Evolutionary conservation across 2,797 vertebrate genomes (phyloP).

Genomic region (Eulemur albifrons): DNA sequence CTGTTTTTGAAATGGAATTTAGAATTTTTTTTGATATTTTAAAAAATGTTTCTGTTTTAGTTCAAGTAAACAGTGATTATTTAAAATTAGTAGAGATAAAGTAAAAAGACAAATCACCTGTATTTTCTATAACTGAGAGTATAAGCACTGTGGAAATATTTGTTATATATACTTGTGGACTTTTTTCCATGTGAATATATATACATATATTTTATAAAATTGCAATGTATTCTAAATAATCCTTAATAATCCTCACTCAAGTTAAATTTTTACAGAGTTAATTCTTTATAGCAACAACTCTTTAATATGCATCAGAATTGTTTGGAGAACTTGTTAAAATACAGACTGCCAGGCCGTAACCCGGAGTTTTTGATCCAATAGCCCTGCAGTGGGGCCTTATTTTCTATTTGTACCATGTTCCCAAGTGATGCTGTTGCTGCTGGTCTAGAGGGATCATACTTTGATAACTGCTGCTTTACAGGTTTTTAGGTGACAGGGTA

Average conservation of each 20-base stretch:
- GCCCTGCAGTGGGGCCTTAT: neutral
- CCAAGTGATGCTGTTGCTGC: neutral
- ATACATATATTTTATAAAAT: neutral
- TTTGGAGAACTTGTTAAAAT: slow-evolving; percentile 11
- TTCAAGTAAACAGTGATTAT: neutral
- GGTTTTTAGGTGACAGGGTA: neutral
- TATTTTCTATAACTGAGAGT: neutral
- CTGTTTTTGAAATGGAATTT: slow-evolving; percentile 1
- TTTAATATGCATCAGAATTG: neutral
- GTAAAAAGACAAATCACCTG: neutral
- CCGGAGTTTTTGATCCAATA: neutral
- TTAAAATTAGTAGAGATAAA: slow-evolving; percentile 40
- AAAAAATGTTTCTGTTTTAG: slow-evolving; percentile 13
- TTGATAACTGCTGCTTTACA: neutral
- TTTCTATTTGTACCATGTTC: slow-evolving; percentile 25
- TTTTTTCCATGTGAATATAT: neutral
- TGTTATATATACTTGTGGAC: neutral
- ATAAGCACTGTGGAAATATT: neutral
- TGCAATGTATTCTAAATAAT: slow-evolving; percentile 5
- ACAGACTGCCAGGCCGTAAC: neutral
- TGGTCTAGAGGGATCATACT: neutral
- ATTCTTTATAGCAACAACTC: neutral
- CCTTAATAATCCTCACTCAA: neutral
- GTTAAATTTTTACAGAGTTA: neutral
- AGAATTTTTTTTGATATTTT: slow-evolving; percentile 34